Conservation (phyloP, 1,140 invertebrate species). For the Potamilus streckersoni region DNA sequence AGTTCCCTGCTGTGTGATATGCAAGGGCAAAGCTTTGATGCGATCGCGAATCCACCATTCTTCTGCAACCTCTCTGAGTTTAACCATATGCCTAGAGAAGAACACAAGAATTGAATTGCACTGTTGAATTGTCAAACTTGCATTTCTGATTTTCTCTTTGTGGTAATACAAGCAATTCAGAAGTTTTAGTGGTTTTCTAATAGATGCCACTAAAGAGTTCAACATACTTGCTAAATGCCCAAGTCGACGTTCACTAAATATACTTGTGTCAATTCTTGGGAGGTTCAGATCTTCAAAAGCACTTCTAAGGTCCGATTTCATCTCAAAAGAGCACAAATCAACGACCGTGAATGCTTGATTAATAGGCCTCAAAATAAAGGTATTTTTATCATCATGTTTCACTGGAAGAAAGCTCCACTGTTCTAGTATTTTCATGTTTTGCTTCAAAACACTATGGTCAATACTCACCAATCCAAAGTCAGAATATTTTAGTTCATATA, state of each 20-base stretch:
- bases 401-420: conserved; percentile 12
- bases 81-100: not conserved
- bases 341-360: not conserved
- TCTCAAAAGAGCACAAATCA: not conserved
- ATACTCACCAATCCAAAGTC: not conserved
- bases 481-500: not conserved
- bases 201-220: no score
- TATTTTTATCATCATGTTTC: not conserved
- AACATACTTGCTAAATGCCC: not conserved
- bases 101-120: not conserved
- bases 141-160: not conserved
- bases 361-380: not conserved
- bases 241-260: not conserved
- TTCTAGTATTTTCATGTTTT: conserved; percentile 2
- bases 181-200: not conserved
- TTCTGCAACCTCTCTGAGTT: not conserved
- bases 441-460: not conserved
- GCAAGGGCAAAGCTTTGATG: conserved; percentile 10
- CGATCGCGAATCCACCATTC: not conserved
- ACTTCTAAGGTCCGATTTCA: not conserved
- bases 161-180: conserved; percentile 4
- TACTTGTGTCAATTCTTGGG: not conserved
- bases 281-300: not conserved
- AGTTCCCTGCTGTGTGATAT: not conserved
- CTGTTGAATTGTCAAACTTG: not conserved